Evolutionary conservation across 2,888 invertebrate species (phyloP).

Genomic region (Eumerus sabulonum): DNA sequence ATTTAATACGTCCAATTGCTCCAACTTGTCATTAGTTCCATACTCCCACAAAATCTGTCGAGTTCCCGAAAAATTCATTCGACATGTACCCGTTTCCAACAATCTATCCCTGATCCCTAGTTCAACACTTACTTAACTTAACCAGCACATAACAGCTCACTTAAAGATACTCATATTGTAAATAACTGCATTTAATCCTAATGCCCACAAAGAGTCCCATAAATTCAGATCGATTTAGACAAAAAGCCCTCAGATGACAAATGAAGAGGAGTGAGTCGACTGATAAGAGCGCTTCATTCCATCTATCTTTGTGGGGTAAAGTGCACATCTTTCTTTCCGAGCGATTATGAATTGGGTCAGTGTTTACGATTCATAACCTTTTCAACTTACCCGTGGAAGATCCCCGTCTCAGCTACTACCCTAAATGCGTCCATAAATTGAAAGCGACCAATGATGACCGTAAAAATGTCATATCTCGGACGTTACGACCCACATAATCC

Average conservation of each 20-base stretch:
- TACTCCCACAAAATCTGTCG: no score
- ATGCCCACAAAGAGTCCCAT: slow-evolving; percentile 24
- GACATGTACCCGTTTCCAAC: slow-evolving; percentile 1
- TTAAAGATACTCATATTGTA: slow-evolving; percentile 17
- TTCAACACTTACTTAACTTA: slow-evolving; percentile 51
- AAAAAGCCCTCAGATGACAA: slow-evolving; percentile 57
- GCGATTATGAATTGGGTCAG: slow-evolving; percentile 61
- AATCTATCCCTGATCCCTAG: slow-evolving; percentile 17
- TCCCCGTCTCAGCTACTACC: slow-evolving; percentile 32
- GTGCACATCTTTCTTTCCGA: slow-evolving; percentile 6
- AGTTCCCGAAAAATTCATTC: slow-evolving; percentile 44
- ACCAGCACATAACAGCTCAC: slow-evolving; percentile 6
- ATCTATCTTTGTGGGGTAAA: slow-evolving; percentile 1
- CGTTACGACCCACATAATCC: slow-evolving; percentile 37
- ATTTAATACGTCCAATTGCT: slow-evolving; percentile 47
- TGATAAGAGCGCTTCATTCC: slow-evolving; percentile 12
- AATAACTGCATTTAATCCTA: neutral
- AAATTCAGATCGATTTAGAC: slow-evolving; percentile 52
- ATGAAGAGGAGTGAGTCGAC: slow-evolving; percentile 32
- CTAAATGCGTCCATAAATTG: slow-evolving; percentile 51
- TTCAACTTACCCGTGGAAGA: slow-evolving; percentile 27
- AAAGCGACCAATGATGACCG: slow-evolving; percentile 40
- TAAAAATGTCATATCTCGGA: slow-evolving; percentile 49
- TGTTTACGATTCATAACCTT: slow-evolving; percentile 59
- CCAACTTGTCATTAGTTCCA: slow-evolving; percentile 19